phyloP scores from a whole-genome alignment of 92 coral and sea anemone species.

The Diadumene lineata region DNA sequence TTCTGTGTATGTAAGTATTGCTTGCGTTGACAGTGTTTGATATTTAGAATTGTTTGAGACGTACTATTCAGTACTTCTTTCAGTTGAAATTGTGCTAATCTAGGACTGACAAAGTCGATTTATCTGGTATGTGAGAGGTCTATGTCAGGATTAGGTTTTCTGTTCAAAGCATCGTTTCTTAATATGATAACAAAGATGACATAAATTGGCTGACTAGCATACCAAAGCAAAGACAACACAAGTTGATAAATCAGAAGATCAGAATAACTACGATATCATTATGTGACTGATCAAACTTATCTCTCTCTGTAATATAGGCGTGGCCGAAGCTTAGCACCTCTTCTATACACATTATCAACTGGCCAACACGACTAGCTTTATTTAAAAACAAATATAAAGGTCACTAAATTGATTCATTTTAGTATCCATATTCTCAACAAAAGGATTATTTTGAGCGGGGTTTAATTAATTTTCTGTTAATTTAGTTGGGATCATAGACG shows the following conservation, averaged over 20 bases:
- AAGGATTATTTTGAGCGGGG: conserved; percentile 13
- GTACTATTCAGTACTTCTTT: background rate
- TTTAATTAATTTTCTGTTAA: conserved; percentile 2
- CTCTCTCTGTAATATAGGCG: background rate
- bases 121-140: conserved; percentile 3
- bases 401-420: conserved; percentile 13
- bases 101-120: background rate
- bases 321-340: conserved; percentile 9
- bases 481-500: conserved; percentile 2
- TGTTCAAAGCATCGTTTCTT: conserved; percentile 8
- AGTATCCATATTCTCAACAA: background rate
- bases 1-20: background rate
- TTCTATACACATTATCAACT: background rate
- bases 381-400: background rate
- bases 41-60: background rate
- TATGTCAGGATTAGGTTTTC: conserved; percentile 8
- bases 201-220: background rate
- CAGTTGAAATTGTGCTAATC: background rate
- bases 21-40: background rate
- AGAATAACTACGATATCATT: background rate
- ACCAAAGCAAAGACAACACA: background rate
- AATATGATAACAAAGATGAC: conserved; percentile 2
- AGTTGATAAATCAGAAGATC: background rate
- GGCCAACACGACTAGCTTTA: background rate
- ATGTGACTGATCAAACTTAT: background rate